Evolutionary conservation across 1,140 invertebrate genomes (phyloP), one percentile per base, ranked within the genome.

Genomic region (Bombus sibiricus): DNA sequence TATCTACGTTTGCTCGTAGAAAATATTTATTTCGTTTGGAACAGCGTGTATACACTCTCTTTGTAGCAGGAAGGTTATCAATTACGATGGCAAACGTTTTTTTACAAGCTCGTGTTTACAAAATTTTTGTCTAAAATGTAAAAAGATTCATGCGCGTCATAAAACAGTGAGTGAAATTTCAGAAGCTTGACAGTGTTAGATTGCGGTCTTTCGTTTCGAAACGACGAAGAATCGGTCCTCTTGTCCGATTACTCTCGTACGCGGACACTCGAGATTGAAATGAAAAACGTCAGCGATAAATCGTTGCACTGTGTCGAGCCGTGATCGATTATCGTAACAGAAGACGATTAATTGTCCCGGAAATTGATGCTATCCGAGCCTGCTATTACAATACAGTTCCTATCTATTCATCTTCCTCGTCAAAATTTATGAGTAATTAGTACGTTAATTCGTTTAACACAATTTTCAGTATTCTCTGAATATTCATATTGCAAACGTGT

Each of bases 251-350:
- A 72, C 62, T 57, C 80, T 86, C 78, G 78, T 41, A 66, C 39
- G 74, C 78, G 74, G 69, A 64, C 59, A 86, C 87, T 68, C 66
- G 86, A 83, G 80, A 90, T 87, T 84, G 81, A 90, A 89, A 90
- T 88, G 86, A 87, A 89, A 90, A 90, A 90, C 79, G 82, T 34
- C 82, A 34, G 71, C 86, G 86, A 89, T 90, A 89, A 90, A 90
- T 90, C 79, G 81, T 89, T 87, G 89, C 81, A 68, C 62, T 41
- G 59, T 47, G 85, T 89, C 82, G 85, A 89, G 81, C 43, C 76
- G 88, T 90, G 88, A 90, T 90, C 88, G 88, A 90, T 90, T 89
- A 89, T 84, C 62, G 87, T 74, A 76, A 43, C 64, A 5, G 53
- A 41, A 47, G 69, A 81, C 83, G 81, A 90, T 90, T 90, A 90